Evolutionary conservation across 2,113 vertebrate species (phyloP), one percentile per base, ranked within the genome.

Genomic region (Sander lucioperca): DNA sequence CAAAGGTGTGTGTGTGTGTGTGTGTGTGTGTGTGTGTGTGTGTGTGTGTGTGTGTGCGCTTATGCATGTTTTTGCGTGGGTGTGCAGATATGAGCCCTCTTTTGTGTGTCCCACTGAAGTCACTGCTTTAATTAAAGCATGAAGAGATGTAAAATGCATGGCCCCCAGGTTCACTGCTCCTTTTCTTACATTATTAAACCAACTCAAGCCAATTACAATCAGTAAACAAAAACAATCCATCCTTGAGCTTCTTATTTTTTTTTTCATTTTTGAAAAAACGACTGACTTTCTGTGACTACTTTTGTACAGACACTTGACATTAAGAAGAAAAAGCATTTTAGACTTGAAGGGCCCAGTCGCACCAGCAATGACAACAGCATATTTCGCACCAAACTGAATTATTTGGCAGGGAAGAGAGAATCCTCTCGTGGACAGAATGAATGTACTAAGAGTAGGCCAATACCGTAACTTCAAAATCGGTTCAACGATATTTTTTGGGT

Each of bases 111-210:
- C 71, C 76, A 12, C 67, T 84, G 73, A 88, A 89, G 77, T 83
- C 80, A 13, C 15, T 30, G 74, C 83, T 78, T 88, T 90, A 91
- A 92, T 93, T 88, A 90, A 85, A 84, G 85, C 77, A 69, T 65
- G 85, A 56, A 56, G 75, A 65, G 66, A 90, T 85, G 81, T 86
- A 79, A 82, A 87, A 78, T 66, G 33, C 76, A 69, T 56, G 73
- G 66, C 74, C 67, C 51, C 15, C 58, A 53, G 79, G 77, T 88
- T 91, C 80, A 71, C 50, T 0, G 70, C 75, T 68, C 19, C 79
- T 53, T 80, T 80, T 83, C 80, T 84, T 86, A 19, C 76, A 85
- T 89, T 86, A 88, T 89, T 82, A 85, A 90, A 83, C 4, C 66
- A 83, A 77, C 81, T 78, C 59, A 2, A 80, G 75, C 64, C 86